These are phyloP conservation scores for Gopherus evgoodei DNA, from an alignment of 2,113 vertebrate species.

Conservation along the genomic window DNA sequence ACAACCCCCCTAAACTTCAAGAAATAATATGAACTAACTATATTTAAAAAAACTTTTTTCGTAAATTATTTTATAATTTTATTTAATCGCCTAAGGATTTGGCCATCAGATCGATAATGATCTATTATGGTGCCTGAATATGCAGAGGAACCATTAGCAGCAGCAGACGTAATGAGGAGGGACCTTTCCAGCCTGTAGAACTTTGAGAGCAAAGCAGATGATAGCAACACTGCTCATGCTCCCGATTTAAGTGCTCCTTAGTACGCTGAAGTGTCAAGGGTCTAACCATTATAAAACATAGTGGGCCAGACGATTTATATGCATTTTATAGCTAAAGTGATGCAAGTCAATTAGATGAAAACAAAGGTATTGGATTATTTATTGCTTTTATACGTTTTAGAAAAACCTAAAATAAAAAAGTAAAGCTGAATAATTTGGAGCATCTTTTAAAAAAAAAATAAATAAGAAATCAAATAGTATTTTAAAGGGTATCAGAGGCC, in stretches of 20 bases:
- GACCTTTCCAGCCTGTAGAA: neutral
- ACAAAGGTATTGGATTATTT: slow-evolving; percentile 78
- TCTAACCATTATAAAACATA: neutral
- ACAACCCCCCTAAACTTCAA: slow-evolving; percentile 1
- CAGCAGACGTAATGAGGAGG: neutral
- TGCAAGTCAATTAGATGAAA: slow-evolving; percentile 69
- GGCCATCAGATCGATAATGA: slow-evolving; percentile 77
- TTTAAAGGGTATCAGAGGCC: neutral
- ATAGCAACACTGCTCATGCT: neutral
- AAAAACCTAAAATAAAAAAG: neutral
- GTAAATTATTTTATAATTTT: slow-evolving; percentile 80
- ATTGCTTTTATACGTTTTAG: slow-evolving; percentile 20
- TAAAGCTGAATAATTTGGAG: neutral
- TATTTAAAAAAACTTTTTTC: slow-evolving; percentile 19
- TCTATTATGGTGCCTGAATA: slow-evolving; percentile 80
- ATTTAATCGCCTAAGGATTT: slow-evolving; percentile 81
- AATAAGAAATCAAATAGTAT: neutral
- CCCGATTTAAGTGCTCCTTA: slow-evolving; percentile 12
- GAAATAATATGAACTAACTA: slow-evolving; percentile 10
- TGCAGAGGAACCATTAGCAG: slow-evolving; percentile 74
- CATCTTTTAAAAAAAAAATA: neutral
- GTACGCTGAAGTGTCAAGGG: neutral
- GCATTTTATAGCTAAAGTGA: slow-evolving; percentile 76
- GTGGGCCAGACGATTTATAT: neutral
- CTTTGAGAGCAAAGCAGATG: slow-evolving; percentile 1